These are phyloP conservation scores for Cryptomyrus ogoouensis DNA, from an alignment of 2,113 vertebrate genomes.

Conservation along the genomic window DNA sequence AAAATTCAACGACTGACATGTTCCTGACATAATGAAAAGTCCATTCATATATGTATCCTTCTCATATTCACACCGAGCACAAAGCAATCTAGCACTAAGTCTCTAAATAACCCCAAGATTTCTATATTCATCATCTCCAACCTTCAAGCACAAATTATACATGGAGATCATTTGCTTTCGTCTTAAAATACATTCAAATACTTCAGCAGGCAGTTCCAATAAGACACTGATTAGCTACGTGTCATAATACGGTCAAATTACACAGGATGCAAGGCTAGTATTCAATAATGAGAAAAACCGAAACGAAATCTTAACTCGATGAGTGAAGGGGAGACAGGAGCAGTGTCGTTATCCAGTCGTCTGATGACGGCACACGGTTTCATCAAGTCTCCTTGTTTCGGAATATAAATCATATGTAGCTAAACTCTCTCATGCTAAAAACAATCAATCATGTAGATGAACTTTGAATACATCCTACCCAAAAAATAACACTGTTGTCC, in stretches of 20 bases:
- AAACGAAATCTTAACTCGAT: background rate
- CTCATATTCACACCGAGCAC: background rate
- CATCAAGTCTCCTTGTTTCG: background rate
- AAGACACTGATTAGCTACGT: background rate
- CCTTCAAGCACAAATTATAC: background rate
- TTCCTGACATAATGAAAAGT: constrained; percentile 7
- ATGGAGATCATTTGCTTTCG: background rate
- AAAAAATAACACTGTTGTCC: background rate
- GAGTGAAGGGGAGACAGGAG: background rate
- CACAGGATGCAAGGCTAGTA: background rate
- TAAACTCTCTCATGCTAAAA: background rate
- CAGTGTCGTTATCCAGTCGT: background rate
- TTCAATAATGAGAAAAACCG: background rate
- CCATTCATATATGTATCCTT: background rate
- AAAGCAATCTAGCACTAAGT: background rate
- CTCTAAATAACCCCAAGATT: background rate
- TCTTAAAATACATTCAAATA: background rate
- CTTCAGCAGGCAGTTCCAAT: background rate
- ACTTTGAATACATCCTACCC: background rate
- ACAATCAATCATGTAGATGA: background rate
- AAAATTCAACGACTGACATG: constrained; percentile 7
- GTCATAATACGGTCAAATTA: background rate
- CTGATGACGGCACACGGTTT: background rate
- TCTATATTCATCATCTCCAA: background rate
- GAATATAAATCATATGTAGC: background rate